Conservation (phyloP, 2,113 vertebrate species). For the Lycocorax pyrrhopterus region DNA sequence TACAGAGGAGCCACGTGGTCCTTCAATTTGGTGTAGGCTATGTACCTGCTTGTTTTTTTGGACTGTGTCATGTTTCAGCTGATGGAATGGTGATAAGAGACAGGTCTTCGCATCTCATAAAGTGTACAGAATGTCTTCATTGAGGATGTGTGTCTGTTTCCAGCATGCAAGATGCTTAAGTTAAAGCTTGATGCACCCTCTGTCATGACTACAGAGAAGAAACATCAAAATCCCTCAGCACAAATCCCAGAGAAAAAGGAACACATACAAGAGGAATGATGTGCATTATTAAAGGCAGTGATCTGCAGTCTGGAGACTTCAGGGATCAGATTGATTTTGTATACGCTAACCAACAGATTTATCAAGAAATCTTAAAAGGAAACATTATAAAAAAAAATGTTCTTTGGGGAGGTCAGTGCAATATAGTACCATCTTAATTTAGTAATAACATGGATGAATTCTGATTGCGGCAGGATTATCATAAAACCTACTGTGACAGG, state of each 20-base stretch:
- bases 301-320: background rate
- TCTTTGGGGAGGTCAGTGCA: background rate
- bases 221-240: background rate
- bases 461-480: background rate
- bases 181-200: background rate
- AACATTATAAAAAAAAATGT: background rate
- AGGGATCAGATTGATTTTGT: background rate
- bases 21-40: background rate
- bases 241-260: background rate
- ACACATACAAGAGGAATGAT: background rate
- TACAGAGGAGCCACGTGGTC: background rate
- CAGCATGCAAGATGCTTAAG: background rate
- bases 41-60: background rate
- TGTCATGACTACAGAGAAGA: background rate
- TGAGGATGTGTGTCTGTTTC: background rate
- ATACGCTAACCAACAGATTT: background rate
- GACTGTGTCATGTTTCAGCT: background rate
- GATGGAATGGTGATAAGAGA: background rate
- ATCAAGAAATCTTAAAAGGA: background rate
- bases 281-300: background rate
- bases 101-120: background rate
- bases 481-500: background rate
- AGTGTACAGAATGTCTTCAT: background rate
- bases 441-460: background rate
- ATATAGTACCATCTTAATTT: background rate